These are phyloP conservation scores for Copidosoma aretas DNA, from an alignment of 2,888 invertebrate genomes.

Conservation along the genomic window DNA sequence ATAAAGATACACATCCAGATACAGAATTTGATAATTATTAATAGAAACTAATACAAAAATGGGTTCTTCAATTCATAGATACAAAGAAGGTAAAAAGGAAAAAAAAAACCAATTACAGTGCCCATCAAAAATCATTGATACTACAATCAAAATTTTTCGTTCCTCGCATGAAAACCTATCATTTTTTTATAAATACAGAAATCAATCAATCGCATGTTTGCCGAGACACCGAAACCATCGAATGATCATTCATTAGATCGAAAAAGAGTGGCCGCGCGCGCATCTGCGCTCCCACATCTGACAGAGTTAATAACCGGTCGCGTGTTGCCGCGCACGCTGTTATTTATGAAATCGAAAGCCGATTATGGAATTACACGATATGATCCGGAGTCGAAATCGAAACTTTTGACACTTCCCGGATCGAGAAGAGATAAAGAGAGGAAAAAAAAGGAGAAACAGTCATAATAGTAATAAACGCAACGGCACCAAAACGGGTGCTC, in stretches of 20 bases:
- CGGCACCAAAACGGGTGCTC: too few species aligned
- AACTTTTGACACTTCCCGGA: constrained; percentile 27
- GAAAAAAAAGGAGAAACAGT: neutral
- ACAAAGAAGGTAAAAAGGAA: too few species aligned
- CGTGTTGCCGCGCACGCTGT: constrained; percentile 17
- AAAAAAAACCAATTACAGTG: too few species aligned
- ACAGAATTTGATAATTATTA: too few species aligned
- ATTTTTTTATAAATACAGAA: neutral
- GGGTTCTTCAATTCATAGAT: too few species aligned
- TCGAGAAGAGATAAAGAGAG: neutral
- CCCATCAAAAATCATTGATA: too few species aligned
- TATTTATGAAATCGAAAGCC: constrained; percentile 34
- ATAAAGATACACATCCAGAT: too few species aligned
- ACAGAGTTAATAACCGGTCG: constrained; percentile 6
- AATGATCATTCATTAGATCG: neutral
- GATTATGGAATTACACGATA: constrained; percentile 23
- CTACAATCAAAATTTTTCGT: neutral
- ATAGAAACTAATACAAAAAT: too few species aligned
- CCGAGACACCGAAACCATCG: neutral
- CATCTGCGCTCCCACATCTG: neutral
- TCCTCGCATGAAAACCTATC: neutral
- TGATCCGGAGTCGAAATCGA: constrained; percentile 19
- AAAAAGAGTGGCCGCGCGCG: neutral
- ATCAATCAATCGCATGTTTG: neutral
- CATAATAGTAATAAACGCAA: neutral